Evolutionary conservation across 1,140 invertebrate genomes (phyloP), one percentile per base, ranked within the genome.

Genomic region (Magallana gigas): DNA sequence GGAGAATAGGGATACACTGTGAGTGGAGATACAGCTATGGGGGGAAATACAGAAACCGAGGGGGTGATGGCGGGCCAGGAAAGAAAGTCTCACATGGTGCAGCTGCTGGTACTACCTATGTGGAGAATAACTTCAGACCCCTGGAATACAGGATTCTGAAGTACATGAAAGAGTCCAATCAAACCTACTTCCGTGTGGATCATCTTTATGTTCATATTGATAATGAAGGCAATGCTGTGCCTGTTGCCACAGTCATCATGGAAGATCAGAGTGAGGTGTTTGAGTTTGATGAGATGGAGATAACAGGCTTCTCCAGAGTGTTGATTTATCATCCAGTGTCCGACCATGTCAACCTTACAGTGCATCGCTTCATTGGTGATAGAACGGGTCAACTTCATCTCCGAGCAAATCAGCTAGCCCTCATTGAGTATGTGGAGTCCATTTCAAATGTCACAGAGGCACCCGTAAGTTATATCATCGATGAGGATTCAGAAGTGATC

Each of bases 401-500:
- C 23, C 88, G 90, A 87, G 81, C 85, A n/a, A 88, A 91, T 71
- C 92, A 93, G 84, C 85, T 68, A 58, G 84, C 89, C 3, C 89
- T 87, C 29, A 82, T 91, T 16, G 92, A 93, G 88, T 91, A 91
- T 88, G 90, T 93, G 18, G 92, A 93, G 85, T 93, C 92, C 8
- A 81, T 89, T n/a, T 88, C 86, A 7, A 93, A 93, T 88, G 84
- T 91, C 0, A 93, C 92, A 36, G 92, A 93, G 86, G 92, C 92
- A 18, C 92, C 92, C 1, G 92, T 92, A 14, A 92, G 92, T 84
- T 93, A 91, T 84, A 91, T 92, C 76, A 92, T 92, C 84, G 92
- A 92, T 82, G 64, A 91, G 81, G 92, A 90, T n/a, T 85, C 89
- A 60, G 92, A 92, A 71, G 85, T 93, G 0, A 76, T 93, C 23